Evolutionary conservation across 2,888 invertebrate species (phyloP).

Genomic region (Clusia tigrina): DNA sequence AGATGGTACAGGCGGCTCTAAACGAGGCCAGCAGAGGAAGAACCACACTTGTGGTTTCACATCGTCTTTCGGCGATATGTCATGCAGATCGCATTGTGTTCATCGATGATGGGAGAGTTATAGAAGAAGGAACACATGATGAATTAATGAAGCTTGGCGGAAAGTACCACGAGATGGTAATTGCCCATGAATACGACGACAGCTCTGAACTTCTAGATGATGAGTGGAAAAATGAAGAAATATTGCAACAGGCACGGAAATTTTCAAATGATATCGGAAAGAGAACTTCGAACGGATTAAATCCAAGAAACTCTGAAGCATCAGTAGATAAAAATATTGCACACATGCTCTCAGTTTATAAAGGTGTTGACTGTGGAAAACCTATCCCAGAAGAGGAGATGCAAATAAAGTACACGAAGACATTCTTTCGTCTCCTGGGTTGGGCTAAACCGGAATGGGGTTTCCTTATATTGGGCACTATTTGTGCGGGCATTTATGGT

Average conservation of each 20-base stretch:
- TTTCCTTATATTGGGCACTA: slow-evolving; percentile 69
- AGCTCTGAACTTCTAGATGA: slow-evolving; percentile 43
- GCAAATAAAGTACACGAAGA: slow-evolving; percentile 40
- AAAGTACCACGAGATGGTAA: slow-evolving; percentile 73
- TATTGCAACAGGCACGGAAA: slow-evolving; percentile 38
- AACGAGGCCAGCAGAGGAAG: slow-evolving; percentile 78
- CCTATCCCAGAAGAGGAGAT: slow-evolving; percentile 6
- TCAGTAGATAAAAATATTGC: slow-evolving; percentile 42
- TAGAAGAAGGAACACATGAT: slow-evolving; percentile 77
- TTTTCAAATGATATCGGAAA: slow-evolving; percentile 34
- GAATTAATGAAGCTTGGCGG: slow-evolving; percentile 71
- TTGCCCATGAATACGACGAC: slow-evolving; percentile 51
- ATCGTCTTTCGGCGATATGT: slow-evolving; percentile 75
- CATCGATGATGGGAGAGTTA: slow-evolving; percentile 74
- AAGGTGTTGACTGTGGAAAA: slow-evolving; percentile 4
- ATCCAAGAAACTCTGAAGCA: slow-evolving; percentile 29
- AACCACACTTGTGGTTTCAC: slow-evolving; percentile 78
- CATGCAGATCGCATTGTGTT: slow-evolving; percentile 75
- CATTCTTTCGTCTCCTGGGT: slow-evolving; percentile 68
- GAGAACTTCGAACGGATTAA: slow-evolving; percentile 4
- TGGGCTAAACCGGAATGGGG: slow-evolving; percentile 71
- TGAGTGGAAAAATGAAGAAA: slow-evolving; percentile 32
- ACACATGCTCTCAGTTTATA: slow-evolving; percentile 39
- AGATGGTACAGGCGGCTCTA: slow-evolving; percentile 79
- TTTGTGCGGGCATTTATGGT: slow-evolving; percentile 74